Evolutionary conservation across 2,797 vertebrate genomes (phyloP).

Genomic region (Darevskia nairensis): DNA sequence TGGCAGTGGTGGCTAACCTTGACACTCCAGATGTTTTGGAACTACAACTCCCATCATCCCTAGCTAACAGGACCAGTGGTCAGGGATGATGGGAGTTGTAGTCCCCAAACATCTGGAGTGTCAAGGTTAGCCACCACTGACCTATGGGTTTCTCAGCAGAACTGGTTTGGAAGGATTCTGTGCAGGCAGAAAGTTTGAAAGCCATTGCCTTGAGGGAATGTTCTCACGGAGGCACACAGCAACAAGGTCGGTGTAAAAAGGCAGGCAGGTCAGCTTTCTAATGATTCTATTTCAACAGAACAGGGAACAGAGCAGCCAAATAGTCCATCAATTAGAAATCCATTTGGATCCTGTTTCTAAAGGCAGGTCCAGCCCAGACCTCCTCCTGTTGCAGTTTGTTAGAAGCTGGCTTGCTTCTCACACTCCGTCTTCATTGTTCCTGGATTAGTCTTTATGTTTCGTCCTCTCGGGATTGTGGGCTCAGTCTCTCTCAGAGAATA

Average conservation of each 20-base stretch:
- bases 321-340: neutral
- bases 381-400: neutral
- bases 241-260: neutral
- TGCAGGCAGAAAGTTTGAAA: neutral
- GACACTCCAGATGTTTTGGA: no score
- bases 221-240: neutral
- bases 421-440: neutral
- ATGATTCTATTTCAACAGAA: conserved; percentile 4
- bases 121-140: no score
- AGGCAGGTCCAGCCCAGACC: neutral
- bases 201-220: neutral
- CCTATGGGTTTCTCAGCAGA: neutral
- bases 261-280: neutral
- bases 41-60: no score
- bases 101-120: no score
- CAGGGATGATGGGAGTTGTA: no score
- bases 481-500: neutral
- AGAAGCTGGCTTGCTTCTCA: neutral
- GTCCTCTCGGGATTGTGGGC: neutral
- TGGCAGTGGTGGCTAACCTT: no score
- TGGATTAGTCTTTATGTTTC: neutral
- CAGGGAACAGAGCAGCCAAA: neutral
- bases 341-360: neutral
- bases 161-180: neutral
- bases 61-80: no score